Conservation (phyloP, 2,113 vertebrate species). For the Phrynosoma platyrhinos region DNA sequence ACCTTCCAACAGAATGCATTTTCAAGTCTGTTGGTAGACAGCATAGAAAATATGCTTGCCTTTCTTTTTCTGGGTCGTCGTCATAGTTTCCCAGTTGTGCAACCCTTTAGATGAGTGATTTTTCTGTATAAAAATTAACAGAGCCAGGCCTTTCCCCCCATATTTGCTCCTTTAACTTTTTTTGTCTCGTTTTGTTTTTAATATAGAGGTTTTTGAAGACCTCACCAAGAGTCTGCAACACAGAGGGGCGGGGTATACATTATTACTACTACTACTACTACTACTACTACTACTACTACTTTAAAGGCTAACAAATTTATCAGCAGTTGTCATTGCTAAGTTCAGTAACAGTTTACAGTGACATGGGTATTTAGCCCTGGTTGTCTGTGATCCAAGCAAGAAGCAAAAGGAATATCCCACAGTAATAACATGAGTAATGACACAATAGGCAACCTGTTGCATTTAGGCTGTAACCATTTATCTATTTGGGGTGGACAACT, state of each 20-base stretch:
- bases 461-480: no score
- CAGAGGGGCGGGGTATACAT: no score
- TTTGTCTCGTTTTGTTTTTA: not conserved
- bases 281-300: no score
- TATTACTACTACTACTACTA: no score
- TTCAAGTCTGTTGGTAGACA: not conserved
- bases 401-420: no score
- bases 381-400: no score
- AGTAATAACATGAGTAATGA: no score
- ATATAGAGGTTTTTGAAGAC: constrained; percentile 3
- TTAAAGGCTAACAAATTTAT: not conserved
- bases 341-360: not conserved
- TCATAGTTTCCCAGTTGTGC: not conserved
- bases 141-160: not conserved
- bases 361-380: not conserved
- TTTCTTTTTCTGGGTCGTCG: not conserved
- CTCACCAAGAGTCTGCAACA: not conserved
- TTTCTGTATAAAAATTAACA: constrained; percentile 5
- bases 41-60: not conserved
- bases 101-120: constrained; percentile 36
- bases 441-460: no score
- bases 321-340: not conserved
- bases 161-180: not conserved
- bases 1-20: not conserved
- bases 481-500: no score